A percentile compares a stretch with the other conserved stretches of the same genome.
Evolutionary conservation across 2,888 invertebrate genomes (phyloP).

Genomic region (Mimas tiliae): DNA sequence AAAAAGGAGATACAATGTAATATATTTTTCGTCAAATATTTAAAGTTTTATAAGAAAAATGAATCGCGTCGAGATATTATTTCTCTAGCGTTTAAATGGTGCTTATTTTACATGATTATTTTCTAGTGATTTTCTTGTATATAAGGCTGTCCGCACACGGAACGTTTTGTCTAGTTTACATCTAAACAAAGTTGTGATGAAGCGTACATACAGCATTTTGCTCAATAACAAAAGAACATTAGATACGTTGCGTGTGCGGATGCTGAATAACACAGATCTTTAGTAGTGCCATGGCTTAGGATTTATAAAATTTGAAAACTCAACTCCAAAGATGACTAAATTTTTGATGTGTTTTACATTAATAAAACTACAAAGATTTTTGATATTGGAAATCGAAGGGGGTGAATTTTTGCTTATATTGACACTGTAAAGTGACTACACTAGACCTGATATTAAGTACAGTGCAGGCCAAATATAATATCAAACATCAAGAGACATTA

Average conservation of each 20-base stretch:
- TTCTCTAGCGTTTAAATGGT: constrained; percentile 6
- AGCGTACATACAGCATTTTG: constrained; percentile 19
- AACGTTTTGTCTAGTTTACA: not conserved
- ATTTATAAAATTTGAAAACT: not conserved
- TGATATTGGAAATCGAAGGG: too few species aligned
- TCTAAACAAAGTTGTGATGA: constrained; percentile 6
- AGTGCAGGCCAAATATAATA: too few species aligned
- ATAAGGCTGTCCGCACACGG: constrained; percentile 6
- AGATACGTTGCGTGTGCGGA: constrained; percentile 5
- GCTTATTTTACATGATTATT: constrained; percentile 7
- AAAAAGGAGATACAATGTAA: constrained; percentile 9
- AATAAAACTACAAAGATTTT: too few species aligned
- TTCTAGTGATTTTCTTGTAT: constrained; percentile 3
- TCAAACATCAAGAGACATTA: too few species aligned
- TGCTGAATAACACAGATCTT: not conserved
- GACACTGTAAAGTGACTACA: too few species aligned
- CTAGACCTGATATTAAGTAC: too few species aligned
- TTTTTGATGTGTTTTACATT: too few species aligned
- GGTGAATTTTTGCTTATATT: too few species aligned
- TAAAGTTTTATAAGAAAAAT: constrained; percentile 13
- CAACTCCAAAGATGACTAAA: too few species aligned
- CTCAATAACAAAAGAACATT: not conserved
- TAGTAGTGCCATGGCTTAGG: not conserved
- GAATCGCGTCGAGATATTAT: constrained; percentile 3
- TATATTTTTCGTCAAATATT: constrained; percentile 17